A percentile compares a stretch with the other conserved stretches of the same genome.
Conservation (phyloP, 1,140 invertebrate species). For the Oedothorax gibbosus region DNA sequence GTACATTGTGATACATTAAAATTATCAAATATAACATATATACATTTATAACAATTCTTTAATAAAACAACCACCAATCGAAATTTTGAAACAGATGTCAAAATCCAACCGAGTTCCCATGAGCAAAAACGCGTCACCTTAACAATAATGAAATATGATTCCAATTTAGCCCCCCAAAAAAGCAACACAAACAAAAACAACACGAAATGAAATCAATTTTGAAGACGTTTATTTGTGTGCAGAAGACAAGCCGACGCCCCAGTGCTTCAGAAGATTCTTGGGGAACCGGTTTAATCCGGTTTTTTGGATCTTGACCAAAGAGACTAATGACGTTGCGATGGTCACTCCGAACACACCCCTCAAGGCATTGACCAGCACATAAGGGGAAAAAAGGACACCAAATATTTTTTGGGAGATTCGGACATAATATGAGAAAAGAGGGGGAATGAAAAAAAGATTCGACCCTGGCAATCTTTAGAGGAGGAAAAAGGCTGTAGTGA, state of each 20-base stretch:
- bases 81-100: no score
- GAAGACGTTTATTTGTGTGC: slow-evolving; percentile 46
- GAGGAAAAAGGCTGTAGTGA: slow-evolving; percentile 4
- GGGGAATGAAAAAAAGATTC: no score
- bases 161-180: slow-evolving; percentile 24
- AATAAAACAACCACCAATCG: no score
- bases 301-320: slow-evolving; percentile 60
- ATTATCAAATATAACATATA: no score
- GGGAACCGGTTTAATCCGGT: slow-evolving; percentile 32
- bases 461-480: slow-evolving; percentile 7
- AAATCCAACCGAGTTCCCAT: no score
- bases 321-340: slow-evolving; percentile 58
- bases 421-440: slow-evolving; percentile 14
- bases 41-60: no score
- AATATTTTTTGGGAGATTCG: slow-evolving; percentile 27
- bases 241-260: slow-evolving; percentile 49
- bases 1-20: no score
- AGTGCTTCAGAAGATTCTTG: slow-evolving; percentile 28
- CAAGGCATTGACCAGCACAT: slow-evolving; percentile 20
- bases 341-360: slow-evolving; percentile 46
- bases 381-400: slow-evolving; percentile 13
- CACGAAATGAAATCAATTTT: slow-evolving; percentile 50
- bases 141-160: slow-evolving; percentile 26
- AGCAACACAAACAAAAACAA: no score
- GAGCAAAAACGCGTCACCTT: no score